Evolutionary conservation across 2,888 invertebrate species (phyloP).

Genomic region (Cephalotes varians): DNA sequence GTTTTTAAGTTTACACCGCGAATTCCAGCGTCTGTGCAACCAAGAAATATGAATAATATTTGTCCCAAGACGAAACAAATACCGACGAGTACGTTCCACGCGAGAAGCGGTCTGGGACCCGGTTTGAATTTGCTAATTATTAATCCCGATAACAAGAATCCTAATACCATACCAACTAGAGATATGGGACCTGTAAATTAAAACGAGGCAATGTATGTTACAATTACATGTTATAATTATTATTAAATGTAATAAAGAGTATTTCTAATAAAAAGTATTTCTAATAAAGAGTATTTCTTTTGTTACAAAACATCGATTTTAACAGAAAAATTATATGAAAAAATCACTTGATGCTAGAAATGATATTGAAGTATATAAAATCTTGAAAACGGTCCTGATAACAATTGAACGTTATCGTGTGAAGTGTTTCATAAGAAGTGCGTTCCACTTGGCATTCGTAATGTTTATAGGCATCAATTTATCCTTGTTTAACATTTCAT

Average conservation of each 20-base stretch:
- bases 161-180: conserved; percentile 88
- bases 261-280: not conserved
- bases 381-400: not conserved
- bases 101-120: conserved; percentile 87
- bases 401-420: not conserved
- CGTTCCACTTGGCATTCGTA: no score
- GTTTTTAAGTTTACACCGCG: conserved; percentile 82
- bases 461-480: no score
- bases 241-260: not conserved
- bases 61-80: conserved; percentile 87
- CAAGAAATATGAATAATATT: conserved; percentile 87
- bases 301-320: not conserved
- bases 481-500: no score
- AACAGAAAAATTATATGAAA: not conserved
- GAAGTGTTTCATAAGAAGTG: not conserved
- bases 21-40: conserved; percentile 86
- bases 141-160: conserved; percentile 88
- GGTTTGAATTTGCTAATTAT: conserved; percentile 89
- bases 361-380: not conserved
- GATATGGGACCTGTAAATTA: conserved; percentile 86
- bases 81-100: conserved; percentile 89
- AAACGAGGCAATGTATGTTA: not conserved
- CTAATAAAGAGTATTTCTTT: not conserved
- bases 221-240: not conserved
- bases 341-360: not conserved